These are phyloP conservation scores for Scaptomyza montana DNA, from an alignment of 1,140 invertebrate species.

Conservation along the genomic window DNA sequence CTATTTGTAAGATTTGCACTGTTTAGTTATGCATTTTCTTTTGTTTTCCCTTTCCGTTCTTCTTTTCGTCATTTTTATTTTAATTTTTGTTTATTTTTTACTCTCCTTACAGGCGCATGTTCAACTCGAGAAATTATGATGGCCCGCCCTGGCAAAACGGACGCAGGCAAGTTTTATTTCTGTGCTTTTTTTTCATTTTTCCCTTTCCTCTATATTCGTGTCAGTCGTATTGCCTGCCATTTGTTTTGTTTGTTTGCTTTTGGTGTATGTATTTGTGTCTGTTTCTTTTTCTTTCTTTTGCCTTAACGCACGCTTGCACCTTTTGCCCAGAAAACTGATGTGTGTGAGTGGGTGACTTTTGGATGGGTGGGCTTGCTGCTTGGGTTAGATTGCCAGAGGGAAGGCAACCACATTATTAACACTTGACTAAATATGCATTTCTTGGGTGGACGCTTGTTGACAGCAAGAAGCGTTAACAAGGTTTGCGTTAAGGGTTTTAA, in stretches of 20 bases:
- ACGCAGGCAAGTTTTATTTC: constrained; percentile 65
- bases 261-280: constrained; percentile 11
- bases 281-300: constrained; percentile 39
- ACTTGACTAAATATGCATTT: constrained; percentile 84
- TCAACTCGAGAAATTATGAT: constrained; percentile 45
- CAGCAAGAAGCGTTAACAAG: constrained; percentile 72
- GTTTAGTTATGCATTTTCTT: constrained; percentile 75
- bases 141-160: constrained; percentile 39
- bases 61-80: constrained; percentile 47
- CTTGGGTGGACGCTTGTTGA: constrained; percentile 69
- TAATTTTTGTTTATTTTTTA: constrained; percentile 60
- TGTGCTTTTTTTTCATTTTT: constrained; percentile 32
- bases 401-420: constrained; percentile 81
- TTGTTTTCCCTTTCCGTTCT: constrained; percentile 17
- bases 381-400: constrained; percentile 42
- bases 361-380: constrained; percentile 8
- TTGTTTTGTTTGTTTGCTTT: constrained; percentile 52
- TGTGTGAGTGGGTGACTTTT: constrained; percentile 4
- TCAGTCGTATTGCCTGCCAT: constrained; percentile 32
- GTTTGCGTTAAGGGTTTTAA: constrained; percentile 34
- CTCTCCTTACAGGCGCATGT: constrained; percentile 48
- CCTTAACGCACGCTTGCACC: constrained; percentile 78
- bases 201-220: constrained; percentile 9
- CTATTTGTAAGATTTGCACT: constrained; percentile 29
- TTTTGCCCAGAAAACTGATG: constrained; percentile 29